phyloP scores from a whole-genome alignment of 2,797 vertebrate species.

The Caiman crocodilus region DNA sequence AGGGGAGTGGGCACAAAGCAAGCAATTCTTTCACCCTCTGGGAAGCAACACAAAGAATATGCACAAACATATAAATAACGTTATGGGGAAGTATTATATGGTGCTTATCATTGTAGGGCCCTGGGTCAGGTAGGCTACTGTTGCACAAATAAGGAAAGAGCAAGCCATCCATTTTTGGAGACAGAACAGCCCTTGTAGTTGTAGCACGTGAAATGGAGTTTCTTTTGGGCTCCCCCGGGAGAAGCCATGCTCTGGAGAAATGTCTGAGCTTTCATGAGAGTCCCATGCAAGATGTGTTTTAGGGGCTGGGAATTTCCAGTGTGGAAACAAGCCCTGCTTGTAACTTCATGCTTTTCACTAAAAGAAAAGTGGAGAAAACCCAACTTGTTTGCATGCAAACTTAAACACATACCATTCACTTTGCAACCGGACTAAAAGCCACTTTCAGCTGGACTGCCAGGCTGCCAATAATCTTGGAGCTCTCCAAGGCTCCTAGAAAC shows the following conservation, averaged over 20 bases:
- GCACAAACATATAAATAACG: not conserved
- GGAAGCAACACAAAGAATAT: not conserved
- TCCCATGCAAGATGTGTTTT: rapidly evolving
- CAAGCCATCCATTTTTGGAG: not conserved
- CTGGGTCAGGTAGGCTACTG: no score
- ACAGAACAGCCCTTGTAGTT: not conserved
- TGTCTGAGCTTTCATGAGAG: rapidly evolving
- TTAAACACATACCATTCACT: not conserved
- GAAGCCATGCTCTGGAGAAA: rapidly evolving
- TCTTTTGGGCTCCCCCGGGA: not conserved
- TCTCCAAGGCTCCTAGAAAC: not conserved
- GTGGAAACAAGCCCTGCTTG: not conserved
- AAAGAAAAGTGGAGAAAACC: not conserved
- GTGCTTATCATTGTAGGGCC: no score
- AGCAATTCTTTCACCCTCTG: rapidly evolving
- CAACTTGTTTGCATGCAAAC: not conserved
- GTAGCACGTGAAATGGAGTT: not conserved
- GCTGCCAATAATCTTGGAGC: not conserved
- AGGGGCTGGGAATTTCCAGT: not conserved
- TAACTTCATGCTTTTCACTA: not conserved
- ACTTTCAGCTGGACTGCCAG: not conserved
- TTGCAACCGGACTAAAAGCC: not conserved
- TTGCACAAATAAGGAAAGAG: no score
- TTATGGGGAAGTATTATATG: not conserved
- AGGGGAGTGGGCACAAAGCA: not conserved